Conservation (phyloP, 1,140 invertebrate genomes). For the Temnothorax nylanderi region DNA sequence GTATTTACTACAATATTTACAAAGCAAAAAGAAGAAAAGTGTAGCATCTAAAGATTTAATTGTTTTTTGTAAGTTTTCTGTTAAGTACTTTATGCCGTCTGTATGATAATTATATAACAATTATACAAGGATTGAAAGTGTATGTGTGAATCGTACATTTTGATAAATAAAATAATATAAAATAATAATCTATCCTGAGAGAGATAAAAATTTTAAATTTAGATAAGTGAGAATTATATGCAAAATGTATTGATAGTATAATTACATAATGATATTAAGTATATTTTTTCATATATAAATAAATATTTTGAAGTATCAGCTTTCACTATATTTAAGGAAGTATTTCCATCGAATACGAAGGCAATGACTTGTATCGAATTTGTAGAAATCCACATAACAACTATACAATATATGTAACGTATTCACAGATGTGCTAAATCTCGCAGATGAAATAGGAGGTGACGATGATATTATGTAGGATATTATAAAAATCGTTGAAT, state of each 20-base stretch:
- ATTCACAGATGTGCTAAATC: not conserved
- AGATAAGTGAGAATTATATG: not conserved
- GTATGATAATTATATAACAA: not conserved
- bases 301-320: not conserved
- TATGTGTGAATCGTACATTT: not conserved
- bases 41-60: not conserved
- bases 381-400: not conserved
- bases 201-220: not conserved
- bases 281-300: not conserved
- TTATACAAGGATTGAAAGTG: not conserved
- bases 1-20: not conserved
- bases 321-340: not conserved
- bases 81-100: no score
- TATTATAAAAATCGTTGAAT: constrained; percentile 10
- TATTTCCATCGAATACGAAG: not conserved
- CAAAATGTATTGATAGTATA: not conserved
- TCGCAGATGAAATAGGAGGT: not conserved
- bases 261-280: not conserved
- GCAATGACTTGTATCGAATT: not conserved
- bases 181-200: not conserved
- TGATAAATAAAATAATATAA: not conserved
- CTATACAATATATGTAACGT: not conserved
- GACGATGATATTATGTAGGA: not conserved
- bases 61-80: no score
- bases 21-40: not conserved